Evolutionary conservation across 2,797 vertebrate species (phyloP).

Genomic region (Danio albolineatus): DNA sequence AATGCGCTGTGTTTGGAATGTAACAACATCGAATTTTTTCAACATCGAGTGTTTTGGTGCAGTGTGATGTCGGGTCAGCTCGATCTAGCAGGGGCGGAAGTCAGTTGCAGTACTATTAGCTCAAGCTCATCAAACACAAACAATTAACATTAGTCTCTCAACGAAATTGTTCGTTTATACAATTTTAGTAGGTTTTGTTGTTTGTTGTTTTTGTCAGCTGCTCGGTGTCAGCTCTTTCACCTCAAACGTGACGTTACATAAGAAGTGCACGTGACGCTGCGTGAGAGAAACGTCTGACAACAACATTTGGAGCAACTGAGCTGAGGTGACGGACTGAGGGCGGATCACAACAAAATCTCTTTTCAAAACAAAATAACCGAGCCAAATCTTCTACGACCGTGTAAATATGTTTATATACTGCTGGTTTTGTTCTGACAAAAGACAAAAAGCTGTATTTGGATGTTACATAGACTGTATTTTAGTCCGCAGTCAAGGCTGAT

Average conservation of each 20-base stretch:
- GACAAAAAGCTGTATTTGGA: neutral
- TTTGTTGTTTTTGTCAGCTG: neutral
- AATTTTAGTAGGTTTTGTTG: neutral
- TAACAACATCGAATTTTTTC: too few species aligned
- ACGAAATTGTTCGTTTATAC: neutral
- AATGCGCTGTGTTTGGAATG: neutral
- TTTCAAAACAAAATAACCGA: conserved; percentile 2
- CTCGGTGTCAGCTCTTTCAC: neutral
- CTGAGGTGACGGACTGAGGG: neutral
- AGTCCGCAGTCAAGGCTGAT: neutral
- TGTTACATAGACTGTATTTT: neutral
- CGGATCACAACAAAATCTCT: conserved; percentile 21
- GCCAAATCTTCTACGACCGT: neutral
- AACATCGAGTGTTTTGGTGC: conserved; percentile 31
- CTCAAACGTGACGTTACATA: conserved; percentile 58
- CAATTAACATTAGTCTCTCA: neutral
- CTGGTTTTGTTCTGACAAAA: neutral
- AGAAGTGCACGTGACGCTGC: conserved; percentile 53
- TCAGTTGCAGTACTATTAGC: neutral
- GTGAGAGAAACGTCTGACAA: conserved; percentile 39
- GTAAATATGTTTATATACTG: conserved; percentile 3
- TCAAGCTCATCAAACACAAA: neutral
- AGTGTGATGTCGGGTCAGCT: conserved; percentile 16
- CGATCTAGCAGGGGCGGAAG: neutral
- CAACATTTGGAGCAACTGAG: neutral